Conservation (phyloP, 2,113 vertebrate genomes). For the Reinhardtius hippoglossoides region DNA sequence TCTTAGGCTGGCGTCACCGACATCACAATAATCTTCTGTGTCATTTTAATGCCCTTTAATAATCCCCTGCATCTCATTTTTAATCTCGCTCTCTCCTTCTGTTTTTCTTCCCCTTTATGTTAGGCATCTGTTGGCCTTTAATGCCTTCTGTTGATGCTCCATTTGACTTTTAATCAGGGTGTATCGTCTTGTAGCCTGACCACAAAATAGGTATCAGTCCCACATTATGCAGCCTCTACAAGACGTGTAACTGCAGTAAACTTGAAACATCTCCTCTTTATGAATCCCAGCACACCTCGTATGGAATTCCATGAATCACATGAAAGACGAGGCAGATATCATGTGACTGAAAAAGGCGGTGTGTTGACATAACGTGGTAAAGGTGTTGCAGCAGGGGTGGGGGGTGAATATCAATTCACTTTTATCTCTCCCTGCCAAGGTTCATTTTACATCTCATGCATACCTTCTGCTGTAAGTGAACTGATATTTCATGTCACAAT, state of each 20-base stretch:
- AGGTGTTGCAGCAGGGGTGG: neutral
- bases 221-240: slow-evolving; percentile 5
- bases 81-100: slow-evolving; percentile 76
- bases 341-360: neutral
- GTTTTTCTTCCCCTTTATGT: slow-evolving; percentile 73
- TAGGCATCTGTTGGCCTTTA: slow-evolving; percentile 74
- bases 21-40: slow-evolving; percentile 78
- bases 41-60: slow-evolving; percentile 82
- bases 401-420: neutral
- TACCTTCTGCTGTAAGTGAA: neutral
- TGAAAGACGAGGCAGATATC: neutral
- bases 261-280: neutral
- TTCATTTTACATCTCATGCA: neutral
- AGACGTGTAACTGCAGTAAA: neutral
- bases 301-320: neutral
- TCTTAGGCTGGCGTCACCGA: slow-evolving; percentile 56
- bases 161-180: slow-evolving; percentile 50
- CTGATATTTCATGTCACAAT: neutral
- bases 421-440: too few relatives aligned
- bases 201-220: slow-evolving; percentile 16
- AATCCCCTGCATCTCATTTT: slow-evolving; percentile 74
- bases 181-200: slow-evolving; percentile 25
- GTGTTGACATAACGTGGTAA: neutral
- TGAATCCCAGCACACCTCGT: neutral
- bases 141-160: slow-evolving; percentile 52